Evolutionary conservation across 2,888 invertebrate species (phyloP).

Genomic region (Eristalis tenax): DNA sequence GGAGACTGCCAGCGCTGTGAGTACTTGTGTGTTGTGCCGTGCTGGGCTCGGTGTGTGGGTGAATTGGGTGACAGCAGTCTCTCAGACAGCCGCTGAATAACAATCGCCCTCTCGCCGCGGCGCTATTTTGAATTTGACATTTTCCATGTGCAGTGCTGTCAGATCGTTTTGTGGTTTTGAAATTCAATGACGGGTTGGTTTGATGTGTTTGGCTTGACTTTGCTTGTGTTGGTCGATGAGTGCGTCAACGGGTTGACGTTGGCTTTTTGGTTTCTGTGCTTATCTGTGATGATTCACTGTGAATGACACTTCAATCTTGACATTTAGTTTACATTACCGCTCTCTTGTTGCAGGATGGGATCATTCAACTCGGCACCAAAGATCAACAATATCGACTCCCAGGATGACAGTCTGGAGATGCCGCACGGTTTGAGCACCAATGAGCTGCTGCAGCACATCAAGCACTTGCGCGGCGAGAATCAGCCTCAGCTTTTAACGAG

Average conservation of each 20-base stretch:
- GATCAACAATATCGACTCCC: conserved; percentile 84
- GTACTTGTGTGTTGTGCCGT: conserved; percentile 68
- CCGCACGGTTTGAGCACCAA: conserved; percentile 81
- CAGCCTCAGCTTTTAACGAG: conserved; percentile 82
- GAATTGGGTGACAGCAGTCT: conserved; percentile 11
- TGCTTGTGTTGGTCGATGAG: conserved; percentile 1
- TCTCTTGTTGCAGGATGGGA: conserved; percentile 85
- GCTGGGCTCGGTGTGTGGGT: neutral
- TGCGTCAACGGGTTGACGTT: conserved; percentile 19
- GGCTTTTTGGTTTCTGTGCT: neutral
- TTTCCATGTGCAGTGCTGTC: conserved; percentile 2
- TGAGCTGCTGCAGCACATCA: conserved; percentile 83
- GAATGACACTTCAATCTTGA: neutral
- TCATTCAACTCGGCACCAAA: conserved; percentile 87
- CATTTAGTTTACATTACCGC: conserved; percentile 33
- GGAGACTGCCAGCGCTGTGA: conserved; percentile 77
- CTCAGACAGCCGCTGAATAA: neutral
- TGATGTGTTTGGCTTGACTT: conserved; percentile 4
- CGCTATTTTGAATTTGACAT: conserved; percentile 17
- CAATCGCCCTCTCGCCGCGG: conserved; percentile 1
- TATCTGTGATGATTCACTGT: conserved; percentile 21
- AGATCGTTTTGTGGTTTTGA: conserved; percentile 7
- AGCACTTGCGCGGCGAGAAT: conserved; percentile 81
- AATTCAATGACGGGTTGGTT: conserved; percentile 11
- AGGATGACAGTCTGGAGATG: conserved; percentile 83